A percentile compares a stretch with the other conserved stretches of the same genome.
Evolutionary conservation across 2,113 vertebrate species (phyloP).

Genomic region (Bujurquina vittata): DNA sequence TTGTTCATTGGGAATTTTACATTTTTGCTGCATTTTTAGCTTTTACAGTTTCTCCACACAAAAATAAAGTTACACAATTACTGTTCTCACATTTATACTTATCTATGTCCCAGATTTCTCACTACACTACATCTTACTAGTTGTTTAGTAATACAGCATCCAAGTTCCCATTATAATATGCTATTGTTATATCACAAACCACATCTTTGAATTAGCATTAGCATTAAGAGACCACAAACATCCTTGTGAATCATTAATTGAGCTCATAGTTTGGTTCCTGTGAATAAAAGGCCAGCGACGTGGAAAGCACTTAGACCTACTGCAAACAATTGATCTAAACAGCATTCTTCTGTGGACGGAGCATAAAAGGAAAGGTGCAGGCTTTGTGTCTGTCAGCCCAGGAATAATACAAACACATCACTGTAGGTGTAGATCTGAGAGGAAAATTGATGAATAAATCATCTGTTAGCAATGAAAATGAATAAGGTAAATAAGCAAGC

Average conservation of each 20-base stretch:
- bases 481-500: neutral
- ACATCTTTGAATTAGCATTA: slow-evolving; percentile 44
- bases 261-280: slow-evolving; percentile 27
- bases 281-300: slow-evolving; percentile 48
- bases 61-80: neutral
- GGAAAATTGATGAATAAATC: neutral
- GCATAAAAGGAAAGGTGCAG: neutral
- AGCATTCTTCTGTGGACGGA: neutral
- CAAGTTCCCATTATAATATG: neutral
- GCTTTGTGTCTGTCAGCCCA: neutral
- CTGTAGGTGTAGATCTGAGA: neutral
- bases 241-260: slow-evolving; percentile 29
- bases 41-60: neutral
- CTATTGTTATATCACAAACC: slow-evolving; percentile 5
- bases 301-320: slow-evolving; percentile 40
- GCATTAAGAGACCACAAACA: slow-evolving; percentile 14
- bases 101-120: neutral
- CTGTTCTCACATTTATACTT: neutral
- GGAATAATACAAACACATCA: neutral
- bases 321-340: slow-evolving; percentile 32
- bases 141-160: neutral
- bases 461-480: neutral
- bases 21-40: neutral
- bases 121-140: neutral
- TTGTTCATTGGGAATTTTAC: neutral